Evolutionary conservation across 2,113 vertebrate species (phyloP).

Genomic region (Taurulus bubalis): DNA sequence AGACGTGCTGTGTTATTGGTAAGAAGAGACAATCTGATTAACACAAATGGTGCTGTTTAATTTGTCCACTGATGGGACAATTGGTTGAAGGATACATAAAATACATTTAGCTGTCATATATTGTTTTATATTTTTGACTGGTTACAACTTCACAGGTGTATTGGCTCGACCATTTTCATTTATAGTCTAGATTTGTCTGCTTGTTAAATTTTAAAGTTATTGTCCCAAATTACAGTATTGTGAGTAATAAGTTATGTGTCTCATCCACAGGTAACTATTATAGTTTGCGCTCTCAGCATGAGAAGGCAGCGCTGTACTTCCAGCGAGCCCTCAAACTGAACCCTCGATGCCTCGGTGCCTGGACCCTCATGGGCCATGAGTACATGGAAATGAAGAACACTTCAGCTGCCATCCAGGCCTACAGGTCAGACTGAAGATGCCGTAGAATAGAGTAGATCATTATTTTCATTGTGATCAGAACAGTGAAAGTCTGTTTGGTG

Average conservation of each 20-base stretch:
- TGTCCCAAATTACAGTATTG: background rate
- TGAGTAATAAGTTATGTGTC: background rate
- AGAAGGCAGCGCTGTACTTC: slow-evolving; percentile 98
- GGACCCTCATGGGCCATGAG: slow-evolving; percentile 99
- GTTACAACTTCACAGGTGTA: background rate
- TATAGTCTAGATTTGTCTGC: background rate
- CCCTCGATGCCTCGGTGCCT: slow-evolving; percentile 96
- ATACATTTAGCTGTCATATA: background rate
- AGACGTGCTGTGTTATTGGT: slow-evolving; percentile 99
- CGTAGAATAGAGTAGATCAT: background rate
- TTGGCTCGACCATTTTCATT: background rate
- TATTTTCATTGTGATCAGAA: background rate
- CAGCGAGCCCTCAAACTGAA: slow-evolving; percentile 98
- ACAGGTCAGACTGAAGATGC: slow-evolving; percentile 70
- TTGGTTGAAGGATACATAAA: background rate
- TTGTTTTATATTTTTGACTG: background rate
- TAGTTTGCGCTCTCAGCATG: slow-evolving; percentile 96
- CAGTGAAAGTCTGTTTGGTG: no score
- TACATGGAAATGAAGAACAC: slow-evolving; percentile 99
- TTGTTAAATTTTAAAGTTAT: background rate
- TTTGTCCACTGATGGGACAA: background rate
- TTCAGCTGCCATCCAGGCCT: slow-evolving; percentile 98
- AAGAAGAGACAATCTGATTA: slow-evolving; percentile 53
- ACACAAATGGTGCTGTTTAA: background rate
- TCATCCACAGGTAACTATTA: slow-evolving; percentile 86